Evolutionary conservation across 1,140 invertebrate species (phyloP), one percentile per base, ranked within the genome.

Genomic region (Chrysoperla carnea): DNA sequence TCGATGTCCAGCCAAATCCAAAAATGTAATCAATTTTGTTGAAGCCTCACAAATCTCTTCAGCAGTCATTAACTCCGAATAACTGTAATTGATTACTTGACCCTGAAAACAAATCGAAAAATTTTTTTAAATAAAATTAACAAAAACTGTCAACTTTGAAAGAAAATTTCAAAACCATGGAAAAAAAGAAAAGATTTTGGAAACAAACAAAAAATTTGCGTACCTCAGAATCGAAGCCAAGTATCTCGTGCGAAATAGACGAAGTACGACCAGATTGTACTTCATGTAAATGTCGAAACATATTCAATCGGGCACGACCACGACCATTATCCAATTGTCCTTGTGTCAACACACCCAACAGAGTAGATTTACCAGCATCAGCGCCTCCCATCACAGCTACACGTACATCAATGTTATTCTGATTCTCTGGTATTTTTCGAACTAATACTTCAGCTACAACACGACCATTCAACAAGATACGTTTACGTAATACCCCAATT

Each of bases 221-320:
- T 36, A 76, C 79, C 53, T 82, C 64, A 6, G 72, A 70, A 64
- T 91, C 84, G 59, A 98, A 98, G 6, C 93, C 94, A 12, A 99
- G 73, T 46, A 96, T 90, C 66, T 98, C 93, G 58, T 95, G 87
- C 46, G 87, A 92, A 46, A 98, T 92, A 9, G 90, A 94, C 1
- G 89, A 94, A 0, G 95, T 99, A 47, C 91, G 72, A 8, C 95
- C 95, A 29, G 87, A 85, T 61, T 89, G 86, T 50, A 98, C 88
- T 63, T 99, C 95, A 63, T 99, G 95, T 47, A 93, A 67, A 60
- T 98, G 93, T 8, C 93, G 66, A 58, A 98, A 91, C 72, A 97
- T 84, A 64, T 97, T 98, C 0, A 98, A 63, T 31, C 95, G 72
- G 0, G 94, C 90, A 53, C 84, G 77, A 11, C 95, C 95, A 47